phyloP scores from a whole-genome alignment of 2,113 vertebrate species.

The Myiopsitta monachus region DNA sequence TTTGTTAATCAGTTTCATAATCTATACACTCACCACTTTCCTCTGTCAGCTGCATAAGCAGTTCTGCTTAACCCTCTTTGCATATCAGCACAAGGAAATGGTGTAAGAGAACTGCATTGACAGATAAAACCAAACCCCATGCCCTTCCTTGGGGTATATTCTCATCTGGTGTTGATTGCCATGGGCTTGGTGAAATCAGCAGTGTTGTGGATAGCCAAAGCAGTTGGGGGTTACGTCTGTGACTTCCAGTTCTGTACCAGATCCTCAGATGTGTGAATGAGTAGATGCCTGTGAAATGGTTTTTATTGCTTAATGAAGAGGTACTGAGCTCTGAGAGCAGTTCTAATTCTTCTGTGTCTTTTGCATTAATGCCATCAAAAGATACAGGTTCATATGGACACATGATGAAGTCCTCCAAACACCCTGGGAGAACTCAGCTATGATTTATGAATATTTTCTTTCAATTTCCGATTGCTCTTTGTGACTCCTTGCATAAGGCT shows the following conservation, averaged over 20 bases:
- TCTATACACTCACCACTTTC: not conserved
- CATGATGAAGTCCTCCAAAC: not conserved
- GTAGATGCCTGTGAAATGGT: not conserved
- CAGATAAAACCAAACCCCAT: slow-evolving; percentile 9
- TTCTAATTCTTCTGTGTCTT: not conserved
- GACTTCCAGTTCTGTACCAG: not conserved
- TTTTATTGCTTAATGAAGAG: not conserved
- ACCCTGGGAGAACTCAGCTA: not conserved
- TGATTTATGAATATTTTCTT: not conserved
- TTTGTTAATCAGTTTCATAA: slow-evolving; percentile 15
- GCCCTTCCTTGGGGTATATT: not conserved
- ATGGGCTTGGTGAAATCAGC: not conserved
- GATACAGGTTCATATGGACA: not conserved
- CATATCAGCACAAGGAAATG: slow-evolving; percentile 61
- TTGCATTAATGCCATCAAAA: not conserved
- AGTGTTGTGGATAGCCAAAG: not conserved
- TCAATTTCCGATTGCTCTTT: not conserved
- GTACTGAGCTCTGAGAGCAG: not conserved
- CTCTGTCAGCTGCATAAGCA: not conserved
- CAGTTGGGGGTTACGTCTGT: not conserved
- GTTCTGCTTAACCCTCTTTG: slow-evolving; percentile 1
- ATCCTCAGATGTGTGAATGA: not conserved
- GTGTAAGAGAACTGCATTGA: not conserved
- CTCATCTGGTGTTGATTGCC: not conserved
- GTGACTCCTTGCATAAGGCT: not conserved